A percentile compares a stretch with the other conserved stretches of the same genome.
Evolutionary conservation across 2,113 vertebrate genomes (phyloP).

Genomic region (Odocoileus hemionus): DNA sequence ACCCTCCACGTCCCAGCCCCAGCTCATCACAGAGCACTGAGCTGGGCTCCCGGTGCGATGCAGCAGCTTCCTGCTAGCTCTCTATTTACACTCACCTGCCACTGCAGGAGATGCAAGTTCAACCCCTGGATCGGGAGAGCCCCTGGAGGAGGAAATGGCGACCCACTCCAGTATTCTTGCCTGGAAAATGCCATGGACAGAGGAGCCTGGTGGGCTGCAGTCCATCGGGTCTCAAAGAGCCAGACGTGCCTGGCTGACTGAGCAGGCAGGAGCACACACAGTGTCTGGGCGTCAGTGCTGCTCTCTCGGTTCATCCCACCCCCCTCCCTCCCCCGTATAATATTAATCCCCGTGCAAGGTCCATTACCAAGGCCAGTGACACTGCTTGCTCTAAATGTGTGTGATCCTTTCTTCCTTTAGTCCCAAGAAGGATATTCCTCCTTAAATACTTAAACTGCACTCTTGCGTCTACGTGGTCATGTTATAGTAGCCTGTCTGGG

Average conservation of each 20-base stretch:
- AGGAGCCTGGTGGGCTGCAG: neutral
- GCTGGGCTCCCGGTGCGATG: rapidly evolving
- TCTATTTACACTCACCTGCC: neutral
- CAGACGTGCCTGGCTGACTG: neutral
- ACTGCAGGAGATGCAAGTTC: neutral
- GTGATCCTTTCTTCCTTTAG: neutral
- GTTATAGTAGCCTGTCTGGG: neutral
- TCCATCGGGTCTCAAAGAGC: neutral
- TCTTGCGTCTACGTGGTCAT: neutral
- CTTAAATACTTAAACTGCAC: neutral
- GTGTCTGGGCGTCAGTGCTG: rapidly evolving
- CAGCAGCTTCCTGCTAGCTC: neutral
- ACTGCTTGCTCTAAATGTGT: neutral
- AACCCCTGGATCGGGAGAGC: neutral
- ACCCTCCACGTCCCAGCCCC: neutral
- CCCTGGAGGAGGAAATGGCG: neutral
- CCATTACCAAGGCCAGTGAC: neutral
- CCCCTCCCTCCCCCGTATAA: neutral
- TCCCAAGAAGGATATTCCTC: neutral
- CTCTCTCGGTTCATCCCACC: neutral
- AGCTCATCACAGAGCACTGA: neutral
- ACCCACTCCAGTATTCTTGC: neutral
- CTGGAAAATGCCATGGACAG: neutral
- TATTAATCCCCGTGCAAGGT: neutral
- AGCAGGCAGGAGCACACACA: rapidly evolving